phyloP scores from a whole-genome alignment of 2,888 invertebrate genomes.

The Sesia apiformis region DNA sequence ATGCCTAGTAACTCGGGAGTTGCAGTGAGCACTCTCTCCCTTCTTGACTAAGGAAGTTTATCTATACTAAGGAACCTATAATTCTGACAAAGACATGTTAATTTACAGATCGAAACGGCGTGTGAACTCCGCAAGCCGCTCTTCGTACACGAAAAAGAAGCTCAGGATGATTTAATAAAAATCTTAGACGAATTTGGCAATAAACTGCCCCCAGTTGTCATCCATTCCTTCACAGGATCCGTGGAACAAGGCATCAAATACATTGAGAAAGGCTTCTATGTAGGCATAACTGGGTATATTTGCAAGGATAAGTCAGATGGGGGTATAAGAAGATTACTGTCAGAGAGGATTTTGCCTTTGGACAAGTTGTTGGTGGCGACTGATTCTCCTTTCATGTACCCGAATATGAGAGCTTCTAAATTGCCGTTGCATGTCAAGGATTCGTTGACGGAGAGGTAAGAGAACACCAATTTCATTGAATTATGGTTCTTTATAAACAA shows the following conservation, averaged over 20 bases:
- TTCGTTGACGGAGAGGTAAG: constrained; percentile 86
- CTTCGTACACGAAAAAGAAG: constrained; percentile 93
- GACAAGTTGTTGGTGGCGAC: constrained; percentile 92
- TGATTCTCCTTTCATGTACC: constrained; percentile 97
- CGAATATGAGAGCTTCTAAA: constrained; percentile 94
- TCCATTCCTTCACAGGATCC: constrained; percentile 94
- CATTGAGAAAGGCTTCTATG: constrained; percentile 88
- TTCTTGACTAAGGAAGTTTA: too few relatives aligned
- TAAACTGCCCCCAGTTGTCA: constrained; percentile 85
- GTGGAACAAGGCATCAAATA: constrained; percentile 86
- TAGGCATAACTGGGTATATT: constrained; percentile 84
- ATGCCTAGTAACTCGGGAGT: too few relatives aligned
- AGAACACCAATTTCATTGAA: neutral
- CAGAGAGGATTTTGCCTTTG: constrained; percentile 86
- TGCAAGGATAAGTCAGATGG: constrained; percentile 95
- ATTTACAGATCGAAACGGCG: constrained; percentile 83
- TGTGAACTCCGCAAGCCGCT: constrained; percentile 90
- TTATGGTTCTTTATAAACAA: too few relatives aligned
- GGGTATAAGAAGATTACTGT: constrained; percentile 88
- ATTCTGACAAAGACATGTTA: too few relatives aligned
- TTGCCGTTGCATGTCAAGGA: constrained; percentile 91
- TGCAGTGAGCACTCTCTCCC: too few relatives aligned
- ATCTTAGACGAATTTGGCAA: constrained; percentile 70
- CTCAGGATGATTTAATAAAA: constrained; percentile 87
- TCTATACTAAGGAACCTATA: too few relatives aligned